Percentiles rank a stretch among this genome's conserved stretches.
Evolutionary conservation across 2,113 vertebrate genomes (phyloP).

Genomic region (Mesocricetus auratus): DNA sequence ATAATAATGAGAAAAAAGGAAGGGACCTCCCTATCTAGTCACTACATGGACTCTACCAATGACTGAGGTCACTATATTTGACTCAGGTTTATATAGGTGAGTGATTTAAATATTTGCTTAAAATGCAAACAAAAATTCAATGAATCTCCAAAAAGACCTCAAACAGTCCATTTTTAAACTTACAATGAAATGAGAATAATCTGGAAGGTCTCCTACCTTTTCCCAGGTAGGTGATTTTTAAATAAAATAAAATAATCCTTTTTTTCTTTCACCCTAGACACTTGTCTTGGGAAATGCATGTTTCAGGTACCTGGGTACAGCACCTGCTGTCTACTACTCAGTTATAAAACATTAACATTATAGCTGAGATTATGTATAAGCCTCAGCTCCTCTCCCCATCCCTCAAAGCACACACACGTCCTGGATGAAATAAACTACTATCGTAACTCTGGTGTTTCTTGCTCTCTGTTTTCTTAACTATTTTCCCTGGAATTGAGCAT

Average conservation of each 20-base stretch:
- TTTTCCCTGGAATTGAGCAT: background rate
- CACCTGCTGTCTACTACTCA: background rate
- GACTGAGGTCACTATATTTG: background rate
- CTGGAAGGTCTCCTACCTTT: background rate
- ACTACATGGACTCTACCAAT: background rate
- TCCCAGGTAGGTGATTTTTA: background rate
- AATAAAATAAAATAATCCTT: background rate
- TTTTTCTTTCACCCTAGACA: background rate
- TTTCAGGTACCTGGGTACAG: background rate
- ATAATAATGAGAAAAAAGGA: constrained; percentile 60
- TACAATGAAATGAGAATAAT: constrained; percentile 31
- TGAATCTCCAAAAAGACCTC: background rate
- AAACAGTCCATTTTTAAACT: constrained; percentile 7
- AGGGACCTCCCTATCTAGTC: constrained; percentile 24
- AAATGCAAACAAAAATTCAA: constrained; percentile 32
- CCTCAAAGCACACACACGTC: background rate
- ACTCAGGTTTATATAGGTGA: constrained; percentile 38
- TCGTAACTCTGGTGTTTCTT: background rate
- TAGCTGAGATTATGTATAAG: background rate
- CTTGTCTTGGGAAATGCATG: constrained; percentile 39
- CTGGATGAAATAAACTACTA: background rate
- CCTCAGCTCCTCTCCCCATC: background rate
- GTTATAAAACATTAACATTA: background rate
- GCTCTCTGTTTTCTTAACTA: background rate
- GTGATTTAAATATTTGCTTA: constrained; percentile 45